Evolutionary conservation across 2,888 invertebrate species (phyloP).

Genomic region (Heliconius cydno): DNA sequence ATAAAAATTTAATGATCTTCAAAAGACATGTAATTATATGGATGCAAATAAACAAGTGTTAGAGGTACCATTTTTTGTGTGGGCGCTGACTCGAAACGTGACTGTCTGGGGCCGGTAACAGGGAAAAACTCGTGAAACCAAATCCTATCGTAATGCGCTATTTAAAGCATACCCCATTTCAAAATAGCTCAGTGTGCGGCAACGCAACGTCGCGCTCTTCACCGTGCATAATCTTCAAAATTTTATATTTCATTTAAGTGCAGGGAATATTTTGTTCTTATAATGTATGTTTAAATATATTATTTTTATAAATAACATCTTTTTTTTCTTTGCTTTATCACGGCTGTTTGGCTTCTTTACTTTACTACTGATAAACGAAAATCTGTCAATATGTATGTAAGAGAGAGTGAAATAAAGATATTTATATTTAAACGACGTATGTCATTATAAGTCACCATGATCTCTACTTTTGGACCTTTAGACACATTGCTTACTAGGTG

Average conservation of each 20-base stretch:
- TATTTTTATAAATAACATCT: background rate
- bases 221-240: constrained; percentile 79
- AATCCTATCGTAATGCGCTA: constrained; percentile 83
- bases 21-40: constrained; percentile 22
- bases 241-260: constrained; percentile 78
- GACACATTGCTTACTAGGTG: background rate
- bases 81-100: constrained; percentile 70
- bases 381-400: background rate
- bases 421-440: background rate
- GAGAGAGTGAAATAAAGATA: background rate
- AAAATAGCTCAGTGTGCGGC: constrained; percentile 81
- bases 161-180: constrained; percentile 82
- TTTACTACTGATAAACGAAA: background rate
- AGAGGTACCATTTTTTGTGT: constrained; percentile 68
- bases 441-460: too few species aligned
- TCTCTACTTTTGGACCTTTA: background rate
- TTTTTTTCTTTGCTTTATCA: background rate
- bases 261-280: constrained; percentile 56
- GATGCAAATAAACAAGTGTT: constrained; percentile 62
- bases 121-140: constrained; percentile 83
- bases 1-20: constrained; percentile 36
- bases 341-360: background rate
- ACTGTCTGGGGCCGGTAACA: constrained; percentile 71
- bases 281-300: background rate
- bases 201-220: constrained; percentile 78